Percentiles rank a stretch among this genome's conserved stretches.
Evolutionary conservation across 2,888 invertebrate species (phyloP).

Genomic region (Spatulosminthurus flaviceps): DNA sequence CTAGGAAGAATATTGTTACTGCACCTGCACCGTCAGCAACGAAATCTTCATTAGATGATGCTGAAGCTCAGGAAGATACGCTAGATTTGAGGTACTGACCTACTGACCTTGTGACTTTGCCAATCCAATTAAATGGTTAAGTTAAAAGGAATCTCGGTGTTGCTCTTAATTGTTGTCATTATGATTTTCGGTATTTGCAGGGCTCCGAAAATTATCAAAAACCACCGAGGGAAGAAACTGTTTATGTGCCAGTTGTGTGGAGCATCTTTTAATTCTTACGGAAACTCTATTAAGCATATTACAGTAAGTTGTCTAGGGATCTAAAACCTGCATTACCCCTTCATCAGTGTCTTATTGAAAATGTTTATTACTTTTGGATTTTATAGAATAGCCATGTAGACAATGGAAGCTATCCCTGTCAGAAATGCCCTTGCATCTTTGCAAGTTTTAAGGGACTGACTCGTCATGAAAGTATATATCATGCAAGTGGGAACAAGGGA

Average conservation of each 20-base stretch:
- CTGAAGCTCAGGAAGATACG: neutral
- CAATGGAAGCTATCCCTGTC: conserved; percentile 24
- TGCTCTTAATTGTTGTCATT: no score
- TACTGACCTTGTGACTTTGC: no score
- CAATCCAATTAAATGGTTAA: no score
- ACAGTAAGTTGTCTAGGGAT: conserved; percentile 10
- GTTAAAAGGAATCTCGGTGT: no score
- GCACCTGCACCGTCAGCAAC: neutral
- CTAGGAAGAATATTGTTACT: neutral
- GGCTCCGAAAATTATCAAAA: conserved; percentile 17
- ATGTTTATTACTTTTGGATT: neutral
- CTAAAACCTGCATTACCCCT: no score
- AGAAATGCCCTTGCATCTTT: conserved; percentile 35
- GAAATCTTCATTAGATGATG: neutral
- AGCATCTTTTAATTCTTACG: conserved; percentile 24
- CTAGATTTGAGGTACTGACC: no score
- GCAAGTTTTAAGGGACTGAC: conserved; percentile 24
- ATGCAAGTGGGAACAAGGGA: conserved; percentile 24
- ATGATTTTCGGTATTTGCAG: no score
- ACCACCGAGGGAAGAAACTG: conserved; percentile 7
- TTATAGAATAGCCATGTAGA: conserved; percentile 32
- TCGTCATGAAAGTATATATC: conserved; percentile 35
- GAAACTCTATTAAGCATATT: conserved; percentile 25
- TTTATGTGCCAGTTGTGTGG: conserved; percentile 35
- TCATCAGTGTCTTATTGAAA: no score